phyloP scores from a whole-genome alignment of 2,888 invertebrate genomes.

The Molanna angustata region DNA sequence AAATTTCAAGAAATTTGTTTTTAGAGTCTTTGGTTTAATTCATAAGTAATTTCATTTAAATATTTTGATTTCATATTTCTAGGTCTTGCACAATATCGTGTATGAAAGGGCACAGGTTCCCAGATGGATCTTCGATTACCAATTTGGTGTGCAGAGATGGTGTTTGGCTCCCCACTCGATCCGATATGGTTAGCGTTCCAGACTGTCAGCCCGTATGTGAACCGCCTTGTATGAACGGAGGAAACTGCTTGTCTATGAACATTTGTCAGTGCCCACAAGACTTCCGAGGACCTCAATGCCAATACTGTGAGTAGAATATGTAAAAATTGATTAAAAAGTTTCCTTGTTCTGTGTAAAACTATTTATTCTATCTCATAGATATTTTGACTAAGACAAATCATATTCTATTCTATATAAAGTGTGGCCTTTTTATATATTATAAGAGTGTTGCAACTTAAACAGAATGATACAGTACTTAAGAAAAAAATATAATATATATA shows the following conservation, averaged over 20 bases:
- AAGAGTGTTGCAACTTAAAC: too few species aligned
- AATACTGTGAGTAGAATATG: slow-evolving; percentile 52
- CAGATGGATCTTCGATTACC: slow-evolving; percentile 66
- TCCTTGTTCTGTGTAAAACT: neutral
- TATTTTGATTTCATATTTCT: too few species aligned
- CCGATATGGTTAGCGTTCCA: slow-evolving; percentile 61
- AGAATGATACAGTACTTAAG: too few species aligned
- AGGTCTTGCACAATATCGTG: slow-evolving; percentile 70
- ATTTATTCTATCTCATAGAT: too few species aligned
- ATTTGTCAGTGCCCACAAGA: slow-evolving; percentile 74
- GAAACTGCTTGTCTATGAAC: slow-evolving; percentile 74
- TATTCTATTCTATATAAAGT: too few species aligned
- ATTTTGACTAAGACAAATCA: too few species aligned
- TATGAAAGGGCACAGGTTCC: slow-evolving; percentile 63
- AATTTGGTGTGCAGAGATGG: slow-evolving; percentile 69
- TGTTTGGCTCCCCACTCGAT: slow-evolving; percentile 65
- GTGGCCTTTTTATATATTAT: too few species aligned
- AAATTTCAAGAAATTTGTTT: too few species aligned
- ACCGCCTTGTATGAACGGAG: slow-evolving; percentile 77
- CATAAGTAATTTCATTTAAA: too few species aligned
- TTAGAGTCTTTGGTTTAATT: too few species aligned
- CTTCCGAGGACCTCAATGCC: slow-evolving; percentile 69
- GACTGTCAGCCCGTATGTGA: slow-evolving; percentile 65
- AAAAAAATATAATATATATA: too few species aligned
- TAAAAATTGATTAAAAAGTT: neutral